These are phyloP conservation scores for Heliconius erato DNA, from an alignment of 2,888 invertebrate species.

Conservation along the genomic window DNA sequence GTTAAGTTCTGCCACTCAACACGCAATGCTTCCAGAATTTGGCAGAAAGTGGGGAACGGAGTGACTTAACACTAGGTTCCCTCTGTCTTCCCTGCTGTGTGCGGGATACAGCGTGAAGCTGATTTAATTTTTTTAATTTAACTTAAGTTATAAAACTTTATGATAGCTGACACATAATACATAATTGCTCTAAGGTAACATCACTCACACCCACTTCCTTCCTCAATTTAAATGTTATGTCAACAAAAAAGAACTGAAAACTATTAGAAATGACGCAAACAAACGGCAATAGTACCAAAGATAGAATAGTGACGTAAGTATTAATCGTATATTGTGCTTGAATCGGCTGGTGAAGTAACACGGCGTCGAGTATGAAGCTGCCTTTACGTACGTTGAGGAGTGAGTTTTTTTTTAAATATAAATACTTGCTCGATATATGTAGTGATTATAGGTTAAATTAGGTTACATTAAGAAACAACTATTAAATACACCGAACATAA, in stretches of 20 bases:
- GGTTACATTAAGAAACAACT: no score
- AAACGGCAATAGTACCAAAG: conserved; percentile 52
- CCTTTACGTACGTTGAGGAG: neutral
- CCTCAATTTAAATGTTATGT: conserved; percentile 33
- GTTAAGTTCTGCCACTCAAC: no score
- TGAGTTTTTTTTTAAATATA: neutral
- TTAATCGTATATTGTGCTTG: conserved; percentile 56
- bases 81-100: no score
- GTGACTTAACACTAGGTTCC: no score
- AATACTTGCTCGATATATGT: no score
- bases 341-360: conserved; percentile 42
- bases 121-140: no score
- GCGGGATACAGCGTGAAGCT: no score
- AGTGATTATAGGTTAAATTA: neutral
- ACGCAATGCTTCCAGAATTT: no score
- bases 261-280: conserved; percentile 45
- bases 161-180: neutral
- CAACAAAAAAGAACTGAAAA: conserved; percentile 36
- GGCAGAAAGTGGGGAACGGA: no score
- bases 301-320: conserved; percentile 56
- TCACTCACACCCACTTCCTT: conserved; percentile 33
- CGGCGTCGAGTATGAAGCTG: conserved; percentile 17
- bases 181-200: neutral
- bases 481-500: no score
- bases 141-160: neutral